Evolutionary conservation across 2,113 vertebrate species (phyloP).

Genomic region (Hydrochoerus hydrochaeris): DNA sequence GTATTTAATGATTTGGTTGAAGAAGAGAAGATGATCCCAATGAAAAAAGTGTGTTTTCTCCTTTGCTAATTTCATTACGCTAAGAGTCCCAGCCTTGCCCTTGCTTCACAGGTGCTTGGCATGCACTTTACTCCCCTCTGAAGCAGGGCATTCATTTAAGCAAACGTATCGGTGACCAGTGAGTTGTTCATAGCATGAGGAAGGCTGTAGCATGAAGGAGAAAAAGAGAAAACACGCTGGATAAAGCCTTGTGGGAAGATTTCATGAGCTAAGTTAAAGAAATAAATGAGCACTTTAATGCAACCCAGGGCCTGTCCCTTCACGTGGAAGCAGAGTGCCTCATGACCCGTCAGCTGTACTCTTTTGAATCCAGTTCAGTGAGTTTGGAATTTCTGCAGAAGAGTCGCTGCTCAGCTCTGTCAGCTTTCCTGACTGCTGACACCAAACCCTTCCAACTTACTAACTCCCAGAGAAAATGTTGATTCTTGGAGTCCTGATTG

Average conservation of each 20-base stretch:
- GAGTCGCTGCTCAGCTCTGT: not conserved
- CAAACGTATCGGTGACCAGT: too few species aligned
- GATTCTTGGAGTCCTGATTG: too few species aligned
- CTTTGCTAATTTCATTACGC: not conserved
- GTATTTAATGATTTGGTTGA: not conserved
- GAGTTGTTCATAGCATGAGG: too few species aligned
- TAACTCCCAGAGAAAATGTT: rapidly evolving
- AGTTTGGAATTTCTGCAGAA: not conserved
- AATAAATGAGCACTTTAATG: not conserved
- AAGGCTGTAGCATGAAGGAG: not conserved
- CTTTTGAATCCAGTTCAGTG: too few species aligned
- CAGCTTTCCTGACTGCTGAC: not conserved
- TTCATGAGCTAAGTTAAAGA: rapidly evolving
- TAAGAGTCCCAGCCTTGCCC: not conserved
- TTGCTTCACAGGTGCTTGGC: not conserved
- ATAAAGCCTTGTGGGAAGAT: not conserved
- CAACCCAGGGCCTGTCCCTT: too few species aligned
- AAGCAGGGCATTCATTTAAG: not conserved
- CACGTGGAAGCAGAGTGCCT: not conserved
- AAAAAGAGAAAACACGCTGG: too few species aligned
- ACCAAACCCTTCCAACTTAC: not conserved
- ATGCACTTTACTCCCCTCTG: too few species aligned
- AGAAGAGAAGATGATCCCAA: not conserved
- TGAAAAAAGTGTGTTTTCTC: not conserved
- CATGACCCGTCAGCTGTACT: rapidly evolving